Base-by-base conservation (phyloP, 2,797 vertebrate genomes). In the Cuculus canorus region DNA sequence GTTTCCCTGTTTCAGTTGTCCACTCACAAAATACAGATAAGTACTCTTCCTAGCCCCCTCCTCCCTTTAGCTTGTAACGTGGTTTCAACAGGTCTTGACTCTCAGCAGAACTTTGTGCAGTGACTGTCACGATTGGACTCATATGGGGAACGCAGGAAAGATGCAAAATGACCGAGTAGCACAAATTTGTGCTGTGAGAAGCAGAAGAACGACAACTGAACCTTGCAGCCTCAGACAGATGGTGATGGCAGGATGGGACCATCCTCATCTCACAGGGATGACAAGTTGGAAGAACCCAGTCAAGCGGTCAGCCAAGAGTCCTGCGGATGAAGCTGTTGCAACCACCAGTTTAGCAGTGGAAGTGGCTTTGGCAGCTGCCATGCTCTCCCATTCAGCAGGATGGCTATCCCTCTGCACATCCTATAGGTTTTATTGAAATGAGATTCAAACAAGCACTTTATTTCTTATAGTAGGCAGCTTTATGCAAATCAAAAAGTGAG, bases 291-390 rank as follows among this genome's bases (percentile, higher is more conserved):
- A 93, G 81, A 87, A 9, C 22, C 35, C 57, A 22, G 37, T 12
- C 48, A 81, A 90, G 23, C 69, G 85, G 69, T 30, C 80, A 92
- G 91, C 59, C 80, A 88, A 61, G 79, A 75, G 25, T 16, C 23
- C 80, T 83, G 68, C 61, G 59, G 88, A 39, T 50, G 93, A 95
- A 90, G 85, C 87, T 90, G 91, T 43, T 92, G 93, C n/a, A 64
- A 17, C 21, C 43, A 41, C 79, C 41, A 69, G 90, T 70, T 94
- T 13, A 63, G 92, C 86, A 91, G 47, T 8, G 3, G 76, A 92
- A 75, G 35, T 78, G 68, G 64, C 37, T 43, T 14, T 54, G 53
- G 56, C 8, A 76, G 68, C 64, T 88, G 75, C 53, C 87, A 86
- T 64, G 77, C 78, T 60, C 77, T 33, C 52, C 7, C 57, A 5